Conservation (phyloP, 2,113 vertebrate species). For the Passer montanus region DNA sequence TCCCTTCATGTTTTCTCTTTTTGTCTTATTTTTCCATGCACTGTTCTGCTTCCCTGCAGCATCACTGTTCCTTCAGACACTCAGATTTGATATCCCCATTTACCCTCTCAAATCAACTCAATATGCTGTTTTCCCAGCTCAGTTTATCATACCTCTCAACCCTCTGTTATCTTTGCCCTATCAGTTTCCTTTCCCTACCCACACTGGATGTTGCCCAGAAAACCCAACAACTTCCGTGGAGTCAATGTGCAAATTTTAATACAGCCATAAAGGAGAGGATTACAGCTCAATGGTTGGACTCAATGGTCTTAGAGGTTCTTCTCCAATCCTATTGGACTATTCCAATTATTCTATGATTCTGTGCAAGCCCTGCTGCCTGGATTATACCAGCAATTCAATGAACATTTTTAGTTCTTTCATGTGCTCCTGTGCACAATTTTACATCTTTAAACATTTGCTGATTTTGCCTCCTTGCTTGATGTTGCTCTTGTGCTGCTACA, state of each 20-base stretch:
- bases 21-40: not conserved
- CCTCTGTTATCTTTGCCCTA: not conserved
- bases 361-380: not conserved
- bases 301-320: not conserved
- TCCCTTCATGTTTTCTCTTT: not conserved
- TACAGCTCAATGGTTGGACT: not conserved
- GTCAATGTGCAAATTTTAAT: not conserved
- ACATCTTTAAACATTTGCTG: not conserved
- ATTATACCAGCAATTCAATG: not conserved
- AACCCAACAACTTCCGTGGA: accelerated
- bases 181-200: not conserved
- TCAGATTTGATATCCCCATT: not conserved
- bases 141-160: not conserved
- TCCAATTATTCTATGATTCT: not conserved
- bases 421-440: not conserved
- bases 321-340: not conserved
- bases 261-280: not conserved
- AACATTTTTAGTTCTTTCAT: not conserved
- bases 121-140: not conserved
- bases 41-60: not conserved
- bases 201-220: not conserved
- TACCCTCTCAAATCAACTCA: not conserved
- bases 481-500: not conserved
- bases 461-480: not conserved
- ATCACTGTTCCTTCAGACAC: not conserved